A percentile compares a stretch with the other conserved stretches of the same genome.
Conservation (phyloP, 35 echinoderm and acorn worm genomes). For the Ptychodera flava region DNA sequence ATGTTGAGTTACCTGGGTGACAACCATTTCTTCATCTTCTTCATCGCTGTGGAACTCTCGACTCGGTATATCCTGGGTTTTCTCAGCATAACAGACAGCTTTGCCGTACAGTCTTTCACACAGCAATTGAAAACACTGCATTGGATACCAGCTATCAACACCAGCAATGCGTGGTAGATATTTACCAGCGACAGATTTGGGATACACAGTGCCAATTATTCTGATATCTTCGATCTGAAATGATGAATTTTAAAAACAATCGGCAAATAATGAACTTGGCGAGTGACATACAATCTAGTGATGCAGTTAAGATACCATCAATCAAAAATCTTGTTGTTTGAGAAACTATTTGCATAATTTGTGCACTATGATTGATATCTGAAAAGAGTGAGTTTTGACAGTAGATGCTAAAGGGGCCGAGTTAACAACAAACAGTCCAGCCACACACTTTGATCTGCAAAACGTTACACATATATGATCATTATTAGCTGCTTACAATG, state of each 20-base stretch:
- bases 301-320: too few relatives aligned
- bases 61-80: slow-evolving; percentile 49
- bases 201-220: slow-evolving; percentile 64
- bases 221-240: slow-evolving; percentile 50
- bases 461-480: too few relatives aligned
- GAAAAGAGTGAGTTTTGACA: too few relatives aligned
- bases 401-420: too few relatives aligned
- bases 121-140: slow-evolving; percentile 69
- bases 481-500: too few relatives aligned
- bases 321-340: too few relatives aligned
- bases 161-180: slow-evolving; percentile 63
- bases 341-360: too few relatives aligned
- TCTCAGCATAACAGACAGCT: slow-evolving; percentile 44
- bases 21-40: slow-evolving; percentile 49
- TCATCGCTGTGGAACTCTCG: slow-evolving; percentile 24
- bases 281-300: too few relatives aligned
- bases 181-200: slow-evolving; percentile 52
- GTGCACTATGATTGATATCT: too few relatives aligned
- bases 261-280: too few relatives aligned
- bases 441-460: too few relatives aligned
- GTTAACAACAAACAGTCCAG: too few relatives aligned
- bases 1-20: slow-evolving; percentile 87
- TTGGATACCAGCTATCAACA: slow-evolving; percentile 65
- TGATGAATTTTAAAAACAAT: slow-evolving; percentile 2
- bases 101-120: slow-evolving; percentile 82